Evolutionary conservation across 2,797 vertebrate species (phyloP).

Genomic region (Scarus forsteni): DNA sequence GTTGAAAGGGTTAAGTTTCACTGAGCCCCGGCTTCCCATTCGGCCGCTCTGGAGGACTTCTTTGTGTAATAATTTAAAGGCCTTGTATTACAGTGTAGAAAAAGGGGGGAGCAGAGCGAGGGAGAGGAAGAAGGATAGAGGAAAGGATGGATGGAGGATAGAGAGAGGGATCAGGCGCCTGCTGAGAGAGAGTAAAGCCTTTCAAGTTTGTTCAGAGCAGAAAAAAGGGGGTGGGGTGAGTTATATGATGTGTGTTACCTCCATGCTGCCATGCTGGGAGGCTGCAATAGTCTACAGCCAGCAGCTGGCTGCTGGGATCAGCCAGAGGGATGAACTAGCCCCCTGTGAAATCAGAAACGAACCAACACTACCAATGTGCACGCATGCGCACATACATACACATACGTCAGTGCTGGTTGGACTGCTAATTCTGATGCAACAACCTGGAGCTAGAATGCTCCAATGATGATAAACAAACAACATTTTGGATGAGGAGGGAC

Average conservation of each 20-base stretch:
- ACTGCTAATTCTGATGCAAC: conserved; percentile 77
- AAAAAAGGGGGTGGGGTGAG: conserved; percentile 44
- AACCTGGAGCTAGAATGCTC: conserved; percentile 82
- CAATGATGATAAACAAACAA: conserved; percentile 86
- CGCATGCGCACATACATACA: conserved; percentile 6
- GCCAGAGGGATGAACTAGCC: conserved; percentile 61
- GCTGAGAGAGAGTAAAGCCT: conserved; percentile 66
- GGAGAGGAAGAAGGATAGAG: conserved; percentile 13
- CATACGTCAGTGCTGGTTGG: conserved; percentile 33
- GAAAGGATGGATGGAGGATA: conserved; percentile 30
- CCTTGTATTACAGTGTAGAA: conserved; percentile 60
- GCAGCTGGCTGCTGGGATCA: conserved; percentile 66
- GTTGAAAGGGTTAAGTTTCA: conserved; percentile 61
- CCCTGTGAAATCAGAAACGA: conserved; percentile 67
- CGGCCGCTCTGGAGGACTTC: conserved; percentile 54
- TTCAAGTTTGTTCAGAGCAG: conserved; percentile 60
- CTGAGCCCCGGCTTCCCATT: conserved; percentile 54
- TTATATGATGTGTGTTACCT: conserved; percentile 50
- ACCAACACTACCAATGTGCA: conserved; percentile 45
- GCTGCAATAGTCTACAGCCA: conserved; percentile 59
- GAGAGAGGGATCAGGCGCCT: conserved; percentile 45
- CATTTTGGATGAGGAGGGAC: conserved; percentile 72
- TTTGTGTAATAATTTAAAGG: conserved; percentile 78
- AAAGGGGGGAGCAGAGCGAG: conserved; percentile 18
- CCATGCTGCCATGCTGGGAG: conserved; percentile 58